A percentile compares a stretch with the other conserved stretches of the same genome.
Evolutionary conservation across 2,797 vertebrate genomes (phyloP).

Genomic region (Xerus rutilus): DNA sequence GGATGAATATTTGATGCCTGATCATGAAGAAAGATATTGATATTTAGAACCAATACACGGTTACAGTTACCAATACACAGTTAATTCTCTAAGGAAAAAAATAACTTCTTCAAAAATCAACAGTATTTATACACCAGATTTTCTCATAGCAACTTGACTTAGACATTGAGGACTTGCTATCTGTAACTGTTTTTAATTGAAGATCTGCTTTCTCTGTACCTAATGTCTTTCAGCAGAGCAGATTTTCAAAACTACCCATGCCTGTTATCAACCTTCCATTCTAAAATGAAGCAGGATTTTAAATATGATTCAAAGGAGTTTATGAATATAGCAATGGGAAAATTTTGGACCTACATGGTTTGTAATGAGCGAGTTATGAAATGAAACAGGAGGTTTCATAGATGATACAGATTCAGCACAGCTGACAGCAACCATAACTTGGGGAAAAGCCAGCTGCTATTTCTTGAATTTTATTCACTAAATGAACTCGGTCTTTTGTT

Average conservation of each 20-base stretch:
- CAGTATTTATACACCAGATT: neutral
- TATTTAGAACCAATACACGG: neutral
- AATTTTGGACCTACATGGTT: neutral
- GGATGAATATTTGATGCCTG: neutral
- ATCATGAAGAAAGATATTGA: neutral
- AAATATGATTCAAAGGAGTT: neutral
- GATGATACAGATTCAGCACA: fast-evolving
- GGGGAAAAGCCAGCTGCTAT: neutral
- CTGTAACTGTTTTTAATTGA: neutral
- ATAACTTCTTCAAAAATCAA: neutral
- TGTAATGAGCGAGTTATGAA: neutral
- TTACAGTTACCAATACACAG: too few species aligned
- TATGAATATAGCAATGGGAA: neutral
- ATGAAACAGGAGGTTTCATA: neutral
- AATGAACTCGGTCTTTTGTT: constrained; percentile 62
- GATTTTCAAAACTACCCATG: neutral
- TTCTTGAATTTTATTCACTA: constrained; percentile 64
- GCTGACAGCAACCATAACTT: constrained; percentile 33
- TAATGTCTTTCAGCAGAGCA: neutral
- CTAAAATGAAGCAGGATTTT: neutral
- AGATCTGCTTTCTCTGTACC: neutral
- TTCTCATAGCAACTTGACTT: neutral
- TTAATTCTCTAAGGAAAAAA: neutral
- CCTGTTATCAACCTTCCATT: neutral
- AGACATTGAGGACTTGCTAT: neutral